Base-by-base conservation (phyloP, 2,888 invertebrate genomes). In the Chloroclystis v-ata region DNA sequence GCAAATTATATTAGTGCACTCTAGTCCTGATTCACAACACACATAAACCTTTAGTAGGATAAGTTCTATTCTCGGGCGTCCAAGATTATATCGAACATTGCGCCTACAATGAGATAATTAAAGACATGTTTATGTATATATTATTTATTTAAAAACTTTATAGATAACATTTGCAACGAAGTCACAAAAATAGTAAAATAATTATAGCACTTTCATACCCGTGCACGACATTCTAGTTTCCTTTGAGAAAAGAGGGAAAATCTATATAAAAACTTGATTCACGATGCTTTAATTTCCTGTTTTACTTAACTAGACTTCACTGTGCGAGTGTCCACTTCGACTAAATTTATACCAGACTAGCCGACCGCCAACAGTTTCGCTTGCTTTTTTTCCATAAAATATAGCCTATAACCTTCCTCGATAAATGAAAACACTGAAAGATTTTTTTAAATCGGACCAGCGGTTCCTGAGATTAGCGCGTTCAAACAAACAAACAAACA, bases 1-100 rank as follows among this genome's bases (percentile, higher is more conserved):
- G 76, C 71, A 78, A 78, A 79, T 79, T 75, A 72, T 75, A 73
- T 74, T 76, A 78, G 50, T 40, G 43, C 38, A 48, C 67, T 56
- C 59, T 62, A 20, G 37, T 37, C 30, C 20, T 30, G 37, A 40
- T 30, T 39, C 41, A 44, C 40, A 49, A 20, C 24, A 44, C 11
- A 30, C 9, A 29, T 39, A 29, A 28, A 41, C 9, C 12, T 20
- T 26, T 11, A 35, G 4, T 35, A 35, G 4, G 16, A n/a, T 11
- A 33, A 33, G 35, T 24, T 11, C 20, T 20, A 16, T 16, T 10
- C 35, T 6, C 16, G 3, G 6, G 20, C 35, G 20, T 35, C 10
- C 3, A 20, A 35, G 11, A 35, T 16, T 24, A 7, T 8, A 11
- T 16, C 10, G 35, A 35, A n/a, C 35, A 33, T 14, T 14, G 13